Base-by-base conservation (phyloP, 1,140 invertebrate genomes). In the Ridgeia piscesae region DNA sequence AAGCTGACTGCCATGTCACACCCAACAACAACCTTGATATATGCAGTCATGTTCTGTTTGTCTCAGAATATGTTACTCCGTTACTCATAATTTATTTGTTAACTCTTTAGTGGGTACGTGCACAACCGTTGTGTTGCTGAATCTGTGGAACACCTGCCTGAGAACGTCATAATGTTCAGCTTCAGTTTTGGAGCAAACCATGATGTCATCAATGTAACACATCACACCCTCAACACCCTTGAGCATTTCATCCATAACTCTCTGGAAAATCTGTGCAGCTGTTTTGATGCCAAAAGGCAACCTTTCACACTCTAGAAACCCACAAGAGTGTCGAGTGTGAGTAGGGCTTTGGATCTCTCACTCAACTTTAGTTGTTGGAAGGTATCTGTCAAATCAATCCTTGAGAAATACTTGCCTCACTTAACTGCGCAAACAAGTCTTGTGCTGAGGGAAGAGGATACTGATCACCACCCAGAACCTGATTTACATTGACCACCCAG, bases 241-340 rank as follows among this genome's bases (percentile, higher is more conserved):
- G n/a, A 92, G 88, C 33, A 92, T 34, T 92, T 92, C 33, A 90
- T 90, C 58, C 31, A 92, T 92, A 33, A 92, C 58, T 34, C 58
- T 89, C 58, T 92, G 92, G 42, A 92, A 92, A 35, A 92, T 92
- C 2, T 34, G 33, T n/a, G 92, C 58, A n/a, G 92, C 58, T 27
- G 58, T 92, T 77, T 92, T 92, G 88, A 92, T 35, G 31, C 92
- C 92, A 90, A 31, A 92, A 1, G 92, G 21, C 34, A 92, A 77
- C 21, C 58, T 33, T 6, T 77, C 33, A 50, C 35, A 92, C 58
- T 50, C 33, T 33, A 92, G 33, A 92, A 90, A 34, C 92, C 92
- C 11, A 35, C 34, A 11, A 27, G 77, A 34, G 92, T 92, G 88
- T 92, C 89, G 33, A 92, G 58, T 2, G 34, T 89, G n/a, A 89